Conservation (phyloP, 2,888 invertebrate species). For the Crossocerus cetratus region DNA sequence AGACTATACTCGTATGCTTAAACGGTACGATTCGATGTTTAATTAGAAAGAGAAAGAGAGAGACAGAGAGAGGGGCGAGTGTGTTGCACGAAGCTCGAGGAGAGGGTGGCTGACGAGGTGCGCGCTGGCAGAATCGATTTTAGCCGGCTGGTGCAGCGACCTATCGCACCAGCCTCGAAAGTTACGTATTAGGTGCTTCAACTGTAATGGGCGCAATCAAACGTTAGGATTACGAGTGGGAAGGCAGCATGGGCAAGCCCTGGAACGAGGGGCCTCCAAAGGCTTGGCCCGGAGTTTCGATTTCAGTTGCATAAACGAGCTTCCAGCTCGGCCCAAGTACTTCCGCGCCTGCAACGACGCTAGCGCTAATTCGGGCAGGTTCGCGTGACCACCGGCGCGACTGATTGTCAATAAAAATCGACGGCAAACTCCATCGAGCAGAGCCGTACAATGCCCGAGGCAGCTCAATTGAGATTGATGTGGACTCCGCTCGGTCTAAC, state of each 20-base stretch:
- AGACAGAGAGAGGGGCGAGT: conserved; percentile 9
- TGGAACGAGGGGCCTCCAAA: conserved; percentile 14
- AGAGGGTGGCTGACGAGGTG: conserved; percentile 35
- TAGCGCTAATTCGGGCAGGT: conserved; percentile 8
- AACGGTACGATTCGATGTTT: no score
- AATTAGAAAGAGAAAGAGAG: not conserved
- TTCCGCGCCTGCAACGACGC: conserved; percentile 23
- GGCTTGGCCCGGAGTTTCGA: conserved; percentile 42
- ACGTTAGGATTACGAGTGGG: conserved; percentile 64
- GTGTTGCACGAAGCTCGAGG: not conserved
- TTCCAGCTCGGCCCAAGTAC: conserved; percentile 33
- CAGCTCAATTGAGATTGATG: conserved; percentile 10
- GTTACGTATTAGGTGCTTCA: conserved; percentile 66
- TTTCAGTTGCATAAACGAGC: conserved; percentile 53
- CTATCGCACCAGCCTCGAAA: conserved; percentile 60
- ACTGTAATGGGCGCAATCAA: conserved; percentile 69
- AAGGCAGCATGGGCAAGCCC: conserved; percentile 9
- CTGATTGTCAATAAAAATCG: no score
- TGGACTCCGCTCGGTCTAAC: no score
- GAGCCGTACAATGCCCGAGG: not conserved
- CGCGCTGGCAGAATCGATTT: conserved; percentile 56
- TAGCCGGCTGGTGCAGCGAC: conserved; percentile 51
- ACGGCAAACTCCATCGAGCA: conserved; percentile 4
- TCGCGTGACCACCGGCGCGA: not conserved
- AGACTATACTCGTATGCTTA: no score